These are phyloP conservation scores for Prionchulus punctatus DNA, from an alignment of 2,888 invertebrate species.

Conservation along the genomic window DNA sequence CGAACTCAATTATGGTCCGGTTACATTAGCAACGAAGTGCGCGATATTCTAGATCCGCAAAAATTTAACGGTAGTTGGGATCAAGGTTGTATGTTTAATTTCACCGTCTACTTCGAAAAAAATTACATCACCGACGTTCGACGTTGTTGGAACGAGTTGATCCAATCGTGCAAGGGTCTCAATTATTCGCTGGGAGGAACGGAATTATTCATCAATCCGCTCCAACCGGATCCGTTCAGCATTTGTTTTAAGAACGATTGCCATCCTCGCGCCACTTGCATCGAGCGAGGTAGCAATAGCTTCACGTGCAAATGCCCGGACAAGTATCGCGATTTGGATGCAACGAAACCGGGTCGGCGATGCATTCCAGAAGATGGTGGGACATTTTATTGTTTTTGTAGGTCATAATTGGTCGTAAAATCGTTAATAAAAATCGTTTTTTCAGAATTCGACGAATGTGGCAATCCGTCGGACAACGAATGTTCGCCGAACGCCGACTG, in stretches of 20 bases:
- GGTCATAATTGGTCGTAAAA: too few relatives aligned
- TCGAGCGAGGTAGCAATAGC: constrained; percentile 24
- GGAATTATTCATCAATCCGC: constrained; percentile 25
- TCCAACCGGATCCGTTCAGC: constrained; percentile 27
- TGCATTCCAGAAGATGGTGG: constrained; percentile 9
- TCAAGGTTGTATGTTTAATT: constrained; percentile 25
- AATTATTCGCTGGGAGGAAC: constrained; percentile 27
- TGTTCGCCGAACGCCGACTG: constrained; percentile 27
- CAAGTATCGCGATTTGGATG: constrained; percentile 26
- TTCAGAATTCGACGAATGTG: constrained; percentile 29
- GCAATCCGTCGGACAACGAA: constrained; percentile 21
- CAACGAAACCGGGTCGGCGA: constrained; percentile 23
- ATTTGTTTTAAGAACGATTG: constrained; percentile 25
- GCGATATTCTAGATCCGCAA: constrained; percentile 25
- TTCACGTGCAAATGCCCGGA: constrained; percentile 26
- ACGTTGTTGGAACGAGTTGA: constrained; percentile 2
- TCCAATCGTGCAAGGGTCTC: constrained; percentile 23
- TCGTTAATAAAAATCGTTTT: too few relatives aligned
- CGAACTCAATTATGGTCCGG: neutral
- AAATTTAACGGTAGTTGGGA: constrained; percentile 26
- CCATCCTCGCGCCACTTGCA: constrained; percentile 9
- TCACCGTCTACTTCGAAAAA: constrained; percentile 28
- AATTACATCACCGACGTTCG: constrained; percentile 12
- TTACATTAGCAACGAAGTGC: constrained; percentile 13
- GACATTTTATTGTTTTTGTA: too few relatives aligned